A percentile compares a stretch with the other conserved stretches of the same genome.
Conservation (phyloP, 2,113 vertebrate species). For the Piprites chloris region DNA sequence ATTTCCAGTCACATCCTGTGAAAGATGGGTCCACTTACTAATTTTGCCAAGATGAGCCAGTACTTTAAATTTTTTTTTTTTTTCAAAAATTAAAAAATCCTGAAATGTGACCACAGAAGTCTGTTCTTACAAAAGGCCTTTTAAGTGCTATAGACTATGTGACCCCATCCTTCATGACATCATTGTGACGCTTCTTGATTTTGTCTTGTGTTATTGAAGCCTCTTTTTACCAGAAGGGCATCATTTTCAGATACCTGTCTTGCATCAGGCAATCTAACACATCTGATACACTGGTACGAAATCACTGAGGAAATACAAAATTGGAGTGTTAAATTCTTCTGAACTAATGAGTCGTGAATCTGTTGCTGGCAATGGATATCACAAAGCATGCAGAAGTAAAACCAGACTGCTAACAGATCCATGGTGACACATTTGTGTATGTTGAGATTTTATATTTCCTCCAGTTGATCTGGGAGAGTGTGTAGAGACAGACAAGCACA, state of each 20-base stretch:
- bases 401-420: not conserved
- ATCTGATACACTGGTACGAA: constrained; percentile 34
- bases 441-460: not conserved
- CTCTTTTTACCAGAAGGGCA: not conserved
- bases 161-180: not conserved
- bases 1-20: not conserved
- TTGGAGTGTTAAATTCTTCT: not conserved
- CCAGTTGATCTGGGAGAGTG: constrained; percentile 42
- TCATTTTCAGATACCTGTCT: not conserved
- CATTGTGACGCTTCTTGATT: not conserved
- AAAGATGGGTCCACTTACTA: not conserved
- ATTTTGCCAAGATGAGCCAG: constrained; percentile 8
- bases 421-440: not conserved
- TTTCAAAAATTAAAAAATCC: not conserved
- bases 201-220: not conserved
- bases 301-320: not conserved
- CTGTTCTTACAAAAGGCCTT: not conserved
- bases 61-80: not conserved
- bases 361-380: constrained; percentile 57
- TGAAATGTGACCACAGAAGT: not conserved
- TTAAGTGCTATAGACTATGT: not conserved
- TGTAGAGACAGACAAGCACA: not conserved
- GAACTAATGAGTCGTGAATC: not conserved
- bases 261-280: not conserved
- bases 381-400: not conserved